A percentile compares a stretch with the other conserved stretches of the same genome.
Conservation (phyloP, 2,797 vertebrate genomes). For the Phataginus tricuspis region DNA sequence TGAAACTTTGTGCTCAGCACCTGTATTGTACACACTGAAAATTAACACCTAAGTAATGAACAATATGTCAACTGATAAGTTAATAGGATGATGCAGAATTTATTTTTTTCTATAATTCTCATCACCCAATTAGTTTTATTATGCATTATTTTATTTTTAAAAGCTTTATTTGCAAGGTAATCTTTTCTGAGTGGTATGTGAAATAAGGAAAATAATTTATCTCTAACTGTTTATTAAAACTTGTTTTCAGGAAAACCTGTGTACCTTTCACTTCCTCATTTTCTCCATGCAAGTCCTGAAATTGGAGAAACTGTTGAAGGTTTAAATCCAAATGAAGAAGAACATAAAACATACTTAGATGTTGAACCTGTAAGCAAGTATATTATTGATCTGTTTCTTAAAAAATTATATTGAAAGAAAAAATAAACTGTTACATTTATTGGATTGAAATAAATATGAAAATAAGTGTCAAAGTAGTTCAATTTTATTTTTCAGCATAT, state of each 20-base stretch:
- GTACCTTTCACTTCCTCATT: conserved; percentile 95
- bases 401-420: background rate
- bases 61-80: background rate
- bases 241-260: conserved; percentile 88
- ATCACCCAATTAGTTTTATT: background rate
- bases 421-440: background rate
- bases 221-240: background rate
- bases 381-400: background rate
- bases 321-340: conserved; percentile 86
- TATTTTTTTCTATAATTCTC: background rate
- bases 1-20: background rate
- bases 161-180: background rate
- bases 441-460: background rate
- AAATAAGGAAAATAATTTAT: background rate
- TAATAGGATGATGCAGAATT: background rate
- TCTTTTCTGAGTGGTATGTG: background rate
- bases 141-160: background rate
- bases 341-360: conserved; percentile 93
- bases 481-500: background rate
- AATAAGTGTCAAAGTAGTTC: background rate
- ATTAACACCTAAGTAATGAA: background rate
- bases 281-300: conserved; percentile 89
- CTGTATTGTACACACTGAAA: background rate
- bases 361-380: conserved; percentile 93
- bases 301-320: conserved; percentile 86